phyloP scores from a whole-genome alignment of 2,797 vertebrate species.

The Phoxinus dragarum region DNA sequence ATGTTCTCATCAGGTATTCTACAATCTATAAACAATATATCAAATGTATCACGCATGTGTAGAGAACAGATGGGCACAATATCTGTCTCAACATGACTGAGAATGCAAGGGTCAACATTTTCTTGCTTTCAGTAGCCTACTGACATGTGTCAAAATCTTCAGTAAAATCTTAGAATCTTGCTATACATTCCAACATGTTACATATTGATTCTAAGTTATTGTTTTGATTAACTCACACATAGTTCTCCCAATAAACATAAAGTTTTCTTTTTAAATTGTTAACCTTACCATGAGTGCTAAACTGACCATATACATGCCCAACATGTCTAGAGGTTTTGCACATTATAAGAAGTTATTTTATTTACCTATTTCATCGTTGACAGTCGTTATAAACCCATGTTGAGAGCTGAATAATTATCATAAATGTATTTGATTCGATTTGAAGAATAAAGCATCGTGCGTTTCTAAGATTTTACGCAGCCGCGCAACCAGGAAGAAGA shows the following conservation, averaged over 20 bases:
- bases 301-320: conserved; percentile 12
- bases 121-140: neutral
- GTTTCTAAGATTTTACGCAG: conserved; percentile 26
- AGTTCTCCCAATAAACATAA: neutral
- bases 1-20: neutral
- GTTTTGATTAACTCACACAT: neutral
- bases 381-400: conserved; percentile 1
- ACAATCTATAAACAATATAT: neutral
- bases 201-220: neutral
- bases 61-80: neutral
- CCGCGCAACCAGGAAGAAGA: conserved; percentile 59
- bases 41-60: neutral
- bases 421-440: neutral
- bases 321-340: neutral
- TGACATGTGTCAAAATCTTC: neutral
- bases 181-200: neutral
- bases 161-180: neutral
- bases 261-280: neutral
- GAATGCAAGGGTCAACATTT: neutral
- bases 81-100: neutral
- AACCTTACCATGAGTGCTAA: neutral
- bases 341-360: neutral
- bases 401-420: neutral
- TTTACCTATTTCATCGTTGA: conserved; percentile 25
- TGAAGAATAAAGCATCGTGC: neutral